Conservation (phyloP, 1,140 invertebrate genomes). For the Lysiphlebus fabarum region DNA sequence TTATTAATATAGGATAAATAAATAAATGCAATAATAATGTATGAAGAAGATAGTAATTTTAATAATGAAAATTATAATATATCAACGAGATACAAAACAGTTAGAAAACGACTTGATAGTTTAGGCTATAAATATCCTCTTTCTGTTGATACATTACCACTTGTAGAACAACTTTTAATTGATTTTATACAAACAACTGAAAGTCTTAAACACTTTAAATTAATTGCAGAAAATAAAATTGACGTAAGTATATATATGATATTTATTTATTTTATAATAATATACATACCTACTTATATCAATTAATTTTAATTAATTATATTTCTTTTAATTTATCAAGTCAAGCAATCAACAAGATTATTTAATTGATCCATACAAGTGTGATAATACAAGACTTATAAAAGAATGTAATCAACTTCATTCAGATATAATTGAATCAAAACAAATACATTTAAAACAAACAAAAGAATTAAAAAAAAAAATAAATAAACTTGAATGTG, state of each 20-base stretch:
- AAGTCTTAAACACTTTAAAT: constrained; percentile 75
- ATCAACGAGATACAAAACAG: constrained; percentile 49
- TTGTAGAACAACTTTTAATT: constrained; percentile 71
- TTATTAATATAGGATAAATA: too few relatives aligned
- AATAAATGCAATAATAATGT: constrained; percentile 7
- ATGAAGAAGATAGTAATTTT: constrained; percentile 29
- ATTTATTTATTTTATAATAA: constrained; percentile 1
- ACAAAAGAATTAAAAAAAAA: constrained; percentile 62
- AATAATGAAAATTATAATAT: constrained; percentile 41
- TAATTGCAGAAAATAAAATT: constrained; percentile 63
- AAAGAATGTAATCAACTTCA: constrained; percentile 72
- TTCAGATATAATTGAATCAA: constrained; percentile 62
- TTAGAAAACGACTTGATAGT: constrained; percentile 64
- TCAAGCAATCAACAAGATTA: constrained; percentile 59
- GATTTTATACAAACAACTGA: constrained; percentile 77
- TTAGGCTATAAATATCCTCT: constrained; percentile 74
- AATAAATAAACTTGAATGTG: constrained; percentile 58
- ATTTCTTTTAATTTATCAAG: constrained; percentile 37
- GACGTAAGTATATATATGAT: constrained; percentile 47
- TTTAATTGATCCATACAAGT: constrained; percentile 66
- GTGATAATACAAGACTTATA: constrained; percentile 67
- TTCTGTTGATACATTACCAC: constrained; percentile 66
- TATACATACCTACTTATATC: neutral
- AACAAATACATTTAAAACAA: constrained; percentile 62
- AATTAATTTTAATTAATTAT: neutral